phyloP scores from a whole-genome alignment of 2,797 vertebrate genomes.

The Graptemys geographica region DNA sequence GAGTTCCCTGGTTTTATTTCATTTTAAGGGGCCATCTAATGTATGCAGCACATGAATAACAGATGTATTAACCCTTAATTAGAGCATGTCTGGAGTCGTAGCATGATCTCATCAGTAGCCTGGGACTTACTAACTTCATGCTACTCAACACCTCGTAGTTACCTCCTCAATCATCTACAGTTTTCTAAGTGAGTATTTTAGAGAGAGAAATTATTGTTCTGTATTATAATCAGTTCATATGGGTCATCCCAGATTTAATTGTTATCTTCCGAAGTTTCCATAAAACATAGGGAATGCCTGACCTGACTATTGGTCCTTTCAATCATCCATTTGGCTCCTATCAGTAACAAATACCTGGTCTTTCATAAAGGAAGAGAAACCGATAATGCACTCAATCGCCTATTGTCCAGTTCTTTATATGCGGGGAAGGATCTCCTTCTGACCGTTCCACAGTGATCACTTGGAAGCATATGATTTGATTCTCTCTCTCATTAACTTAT shows the following conservation, averaged over 20 bases:
- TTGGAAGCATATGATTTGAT: not conserved
- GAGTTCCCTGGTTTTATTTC: not conserved
- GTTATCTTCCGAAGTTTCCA: not conserved
- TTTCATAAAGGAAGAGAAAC: not conserved
- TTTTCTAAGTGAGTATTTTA: accelerated
- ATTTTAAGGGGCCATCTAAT: accelerated
- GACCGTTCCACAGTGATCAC: not conserved
- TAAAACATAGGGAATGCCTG: not conserved
- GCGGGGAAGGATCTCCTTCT: not conserved
- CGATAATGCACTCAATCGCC: accelerated
- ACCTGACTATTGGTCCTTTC: accelerated
- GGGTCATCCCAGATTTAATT: not conserved
- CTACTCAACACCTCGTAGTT: accelerated
- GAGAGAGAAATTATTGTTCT: not conserved
- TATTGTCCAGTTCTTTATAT: not conserved
- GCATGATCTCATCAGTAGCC: accelerated
- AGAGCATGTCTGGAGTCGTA: not conserved
- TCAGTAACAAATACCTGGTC: not conserved
- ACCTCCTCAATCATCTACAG: accelerated
- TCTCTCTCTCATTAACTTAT: not conserved
- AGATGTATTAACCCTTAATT: not conserved
- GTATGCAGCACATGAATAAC: accelerated
- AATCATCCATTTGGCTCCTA: not conserved
- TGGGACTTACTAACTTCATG: not conserved
- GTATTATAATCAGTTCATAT: not conserved